phyloP scores from a whole-genome alignment of 2,888 invertebrate genomes.

The Campoplex capitator region DNA sequence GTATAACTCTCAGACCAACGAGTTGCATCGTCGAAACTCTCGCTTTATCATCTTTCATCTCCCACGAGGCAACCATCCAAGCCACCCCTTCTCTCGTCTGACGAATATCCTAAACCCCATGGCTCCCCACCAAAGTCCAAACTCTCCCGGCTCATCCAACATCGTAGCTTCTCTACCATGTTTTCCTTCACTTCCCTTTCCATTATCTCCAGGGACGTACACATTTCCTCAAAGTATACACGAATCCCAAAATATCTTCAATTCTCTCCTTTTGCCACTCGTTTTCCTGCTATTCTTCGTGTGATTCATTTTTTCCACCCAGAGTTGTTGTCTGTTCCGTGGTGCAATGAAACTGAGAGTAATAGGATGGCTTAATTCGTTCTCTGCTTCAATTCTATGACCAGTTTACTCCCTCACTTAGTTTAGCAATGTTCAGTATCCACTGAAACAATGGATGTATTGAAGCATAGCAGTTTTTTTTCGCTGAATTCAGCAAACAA shows the following conservation, averaged over 20 bases:
- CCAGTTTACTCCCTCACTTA: background rate
- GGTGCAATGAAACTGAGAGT: background rate
- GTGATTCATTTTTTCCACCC: background rate
- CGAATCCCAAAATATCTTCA: slow-evolving; percentile 73
- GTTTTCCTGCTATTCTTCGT: slow-evolving; percentile 41
- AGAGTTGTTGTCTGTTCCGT: background rate
- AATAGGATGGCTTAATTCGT: background rate
- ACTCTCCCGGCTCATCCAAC: slow-evolving; percentile 54
- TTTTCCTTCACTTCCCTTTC: slow-evolving; percentile 63
- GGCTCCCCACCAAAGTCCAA: slow-evolving; percentile 47
- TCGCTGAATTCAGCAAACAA: background rate
- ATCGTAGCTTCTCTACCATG: slow-evolving; percentile 53
- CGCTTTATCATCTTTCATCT: slow-evolving; percentile 63
- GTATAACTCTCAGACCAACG: slow-evolving; percentile 77
- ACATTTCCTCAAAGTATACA: slow-evolving; percentile 72
- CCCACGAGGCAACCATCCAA: slow-evolving; percentile 63
- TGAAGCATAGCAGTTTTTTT: background rate
- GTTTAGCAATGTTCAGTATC: background rate
- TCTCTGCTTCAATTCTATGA: background rate
- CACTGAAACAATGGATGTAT: background rate
- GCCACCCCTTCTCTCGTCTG: slow-evolving; percentile 44
- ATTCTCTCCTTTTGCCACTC: slow-evolving; percentile 51
- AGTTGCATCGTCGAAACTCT: slow-evolving; percentile 80
- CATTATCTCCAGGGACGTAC: slow-evolving; percentile 75
- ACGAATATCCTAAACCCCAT: slow-evolving; percentile 43